Evolutionary conservation across 2,888 invertebrate species (phyloP).

Genomic region (Drosophila atroscutellata): DNA sequence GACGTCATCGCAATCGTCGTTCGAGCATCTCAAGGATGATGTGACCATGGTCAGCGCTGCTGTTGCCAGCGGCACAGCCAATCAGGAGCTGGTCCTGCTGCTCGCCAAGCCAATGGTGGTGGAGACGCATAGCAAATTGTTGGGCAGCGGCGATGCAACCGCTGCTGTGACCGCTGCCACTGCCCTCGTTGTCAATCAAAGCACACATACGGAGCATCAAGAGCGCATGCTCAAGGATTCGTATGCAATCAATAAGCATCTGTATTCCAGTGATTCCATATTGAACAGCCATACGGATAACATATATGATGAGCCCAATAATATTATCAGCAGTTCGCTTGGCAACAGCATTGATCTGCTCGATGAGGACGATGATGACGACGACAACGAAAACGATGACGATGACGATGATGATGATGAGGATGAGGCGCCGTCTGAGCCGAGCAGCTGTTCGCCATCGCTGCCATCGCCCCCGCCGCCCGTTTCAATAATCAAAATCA

Average conservation of each 20-base stretch:
- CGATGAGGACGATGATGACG: conserved; percentile 58
- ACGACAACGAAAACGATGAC: conserved; percentile 15
- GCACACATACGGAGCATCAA: conserved; percentile 24
- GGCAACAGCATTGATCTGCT: conserved; percentile 82
- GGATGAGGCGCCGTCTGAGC: conserved; percentile 74
- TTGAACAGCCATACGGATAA: conserved; percentile 83
- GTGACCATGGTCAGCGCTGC: conserved; percentile 50
- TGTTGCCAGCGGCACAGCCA: conserved; percentile 28
- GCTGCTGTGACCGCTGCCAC: conserved; percentile 9
- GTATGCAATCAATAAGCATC: conserved; percentile 82
- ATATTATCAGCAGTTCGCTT: conserved; percentile 81
- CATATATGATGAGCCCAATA: conserved; percentile 85
- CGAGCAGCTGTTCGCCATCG: conserved; percentile 72
- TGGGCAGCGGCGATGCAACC: conserved; percentile 9
- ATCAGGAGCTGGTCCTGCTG: conserved; percentile 56
- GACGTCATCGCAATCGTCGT: conserved; percentile 84
- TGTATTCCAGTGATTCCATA: conserved; percentile 84
- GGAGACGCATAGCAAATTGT: conserved; percentile 13
- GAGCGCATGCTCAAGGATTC: conserved; percentile 76
- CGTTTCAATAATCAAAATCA: conserved; percentile 77
- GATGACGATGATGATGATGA: conserved; percentile 40
- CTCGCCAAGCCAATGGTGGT: conserved; percentile 36
- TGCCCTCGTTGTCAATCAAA: conserved; percentile 24
- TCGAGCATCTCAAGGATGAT: conserved; percentile 81
- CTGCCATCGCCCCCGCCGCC: conserved; percentile 79